Percentiles rank a stretch among this genome's conserved stretches.
Conservation (phyloP, 1,140 invertebrate species). For the Leptinotarsa defecta region DNA sequence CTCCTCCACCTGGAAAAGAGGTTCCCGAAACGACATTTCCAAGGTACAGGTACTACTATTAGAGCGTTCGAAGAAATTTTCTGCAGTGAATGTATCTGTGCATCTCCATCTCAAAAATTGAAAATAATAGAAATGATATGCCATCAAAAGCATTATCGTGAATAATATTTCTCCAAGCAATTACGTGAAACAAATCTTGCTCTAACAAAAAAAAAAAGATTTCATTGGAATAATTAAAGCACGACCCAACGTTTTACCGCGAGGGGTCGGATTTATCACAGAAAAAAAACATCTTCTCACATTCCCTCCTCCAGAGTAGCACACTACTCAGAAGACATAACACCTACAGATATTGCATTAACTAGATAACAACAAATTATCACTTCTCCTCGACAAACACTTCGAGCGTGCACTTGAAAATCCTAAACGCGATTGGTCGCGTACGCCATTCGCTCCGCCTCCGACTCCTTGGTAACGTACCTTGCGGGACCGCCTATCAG, state of each 20-base stretch:
- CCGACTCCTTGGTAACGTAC: slow-evolving; percentile 35
- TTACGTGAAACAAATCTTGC: too few species aligned
- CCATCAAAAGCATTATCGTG: too few species aligned
- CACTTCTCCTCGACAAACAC: slow-evolving; percentile 35
- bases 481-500: slow-evolving; percentile 33
- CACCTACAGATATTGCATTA: slow-evolving; percentile 30
- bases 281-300: slow-evolving; percentile 17
- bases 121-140: too few species aligned
- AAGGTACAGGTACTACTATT: too few species aligned
- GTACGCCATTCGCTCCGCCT: slow-evolving; percentile 30
- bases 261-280: background rate
- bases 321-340: slow-evolving; percentile 27
- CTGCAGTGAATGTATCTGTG: too few species aligned
- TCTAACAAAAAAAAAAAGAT: background rate
- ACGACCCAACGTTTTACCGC: too few species aligned
- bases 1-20: too few species aligned
- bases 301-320: slow-evolving; percentile 3
- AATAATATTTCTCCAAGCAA: too few species aligned
- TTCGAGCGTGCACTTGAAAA: slow-evolving; percentile 34
- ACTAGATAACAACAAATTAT: slow-evolving; percentile 44
- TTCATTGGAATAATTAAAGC: background rate
- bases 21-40: too few species aligned
- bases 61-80: too few species aligned
- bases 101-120: too few species aligned
- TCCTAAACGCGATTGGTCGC: slow-evolving; percentile 32